phyloP scores from a whole-genome alignment of 1,140 invertebrate species.

The Hylyphantes graminicola region DNA sequence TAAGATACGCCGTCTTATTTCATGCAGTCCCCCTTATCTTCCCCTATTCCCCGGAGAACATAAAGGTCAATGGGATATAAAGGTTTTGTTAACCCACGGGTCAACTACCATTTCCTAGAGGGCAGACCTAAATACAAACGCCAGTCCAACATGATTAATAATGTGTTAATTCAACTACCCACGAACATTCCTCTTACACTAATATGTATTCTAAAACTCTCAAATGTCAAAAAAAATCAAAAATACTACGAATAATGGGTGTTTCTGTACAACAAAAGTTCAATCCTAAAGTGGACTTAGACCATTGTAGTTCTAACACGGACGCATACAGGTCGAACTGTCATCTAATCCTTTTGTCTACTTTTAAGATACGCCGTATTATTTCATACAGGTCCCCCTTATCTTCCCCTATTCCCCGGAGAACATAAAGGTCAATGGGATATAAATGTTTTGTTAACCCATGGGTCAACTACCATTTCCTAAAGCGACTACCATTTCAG shows the following conservation, averaged over 20 bases:
- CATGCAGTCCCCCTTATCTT: background rate
- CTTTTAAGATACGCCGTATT: background rate
- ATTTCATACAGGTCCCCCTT: background rate
- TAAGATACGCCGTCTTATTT: background rate
- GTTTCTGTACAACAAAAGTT: no score
- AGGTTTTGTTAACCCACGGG: slow-evolving; percentile 55
- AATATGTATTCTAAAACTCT: no score
- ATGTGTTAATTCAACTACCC: no score
- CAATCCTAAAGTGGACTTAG: no score
- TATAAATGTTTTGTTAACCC: slow-evolving; percentile 56
- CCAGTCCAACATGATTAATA: slow-evolving; percentile 23
- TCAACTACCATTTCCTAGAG: slow-evolving; percentile 41
- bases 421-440: slow-evolving; percentile 36
- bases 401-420: background rate
- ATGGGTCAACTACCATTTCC: slow-evolving; percentile 46
- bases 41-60: background rate
- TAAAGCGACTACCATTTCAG: background rate
- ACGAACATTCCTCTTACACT: no score
- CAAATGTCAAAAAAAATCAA: no score
- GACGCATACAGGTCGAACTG: no score
- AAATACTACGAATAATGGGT: no score
- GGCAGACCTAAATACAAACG: slow-evolving; percentile 31
- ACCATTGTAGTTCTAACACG: no score
- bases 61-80: slow-evolving; percentile 49
- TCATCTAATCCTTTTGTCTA: background rate